These are phyloP conservation scores for Drosophila anomelani DNA, from an alignment of 2,888 invertebrate species.

Conservation along the genomic window DNA sequence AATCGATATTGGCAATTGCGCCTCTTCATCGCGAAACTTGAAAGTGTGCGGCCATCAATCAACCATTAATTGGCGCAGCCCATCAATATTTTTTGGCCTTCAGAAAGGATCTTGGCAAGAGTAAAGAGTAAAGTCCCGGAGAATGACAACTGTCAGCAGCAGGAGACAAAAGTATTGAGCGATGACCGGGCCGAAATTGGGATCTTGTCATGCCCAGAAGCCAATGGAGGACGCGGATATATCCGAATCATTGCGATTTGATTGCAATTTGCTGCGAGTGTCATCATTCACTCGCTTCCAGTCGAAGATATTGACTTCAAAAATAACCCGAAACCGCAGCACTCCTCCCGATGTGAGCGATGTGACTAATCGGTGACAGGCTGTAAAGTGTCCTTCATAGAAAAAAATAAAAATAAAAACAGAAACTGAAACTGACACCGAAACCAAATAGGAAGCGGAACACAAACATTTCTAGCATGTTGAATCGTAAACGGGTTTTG, in stretches of 20 bases:
- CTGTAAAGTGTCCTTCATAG: constrained; percentile 58
- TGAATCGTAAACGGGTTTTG: constrained; percentile 68
- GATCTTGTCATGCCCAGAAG: constrained; percentile 59
- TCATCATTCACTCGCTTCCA: constrained; percentile 63
- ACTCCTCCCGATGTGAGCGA: constrained; percentile 65
- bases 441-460: constrained; percentile 4
- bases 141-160: constrained; percentile 66
- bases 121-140: constrained; percentile 12
- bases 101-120: constrained; percentile 20
- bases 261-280: constrained; percentile 70
- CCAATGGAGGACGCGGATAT: constrained; percentile 9
- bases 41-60: constrained; percentile 61
- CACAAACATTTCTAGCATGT: constrained; percentile 8
- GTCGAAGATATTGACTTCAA: constrained; percentile 3
- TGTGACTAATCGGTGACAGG: constrained; percentile 72
- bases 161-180: constrained; percentile 59
- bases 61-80: constrained; percentile 65
- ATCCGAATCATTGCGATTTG: constrained; percentile 43
- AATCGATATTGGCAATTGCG: constrained; percentile 68
- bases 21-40: constrained; percentile 28
- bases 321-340: constrained; percentile 35
- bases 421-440: not conserved
- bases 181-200: constrained; percentile 60
- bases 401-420: constrained; percentile 10
- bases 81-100: constrained; percentile 51